Evolutionary conservation across 1,140 invertebrate genomes (phyloP), one percentile per base, ranked within the genome.

Genomic region (Listronotus bonariensis): DNA sequence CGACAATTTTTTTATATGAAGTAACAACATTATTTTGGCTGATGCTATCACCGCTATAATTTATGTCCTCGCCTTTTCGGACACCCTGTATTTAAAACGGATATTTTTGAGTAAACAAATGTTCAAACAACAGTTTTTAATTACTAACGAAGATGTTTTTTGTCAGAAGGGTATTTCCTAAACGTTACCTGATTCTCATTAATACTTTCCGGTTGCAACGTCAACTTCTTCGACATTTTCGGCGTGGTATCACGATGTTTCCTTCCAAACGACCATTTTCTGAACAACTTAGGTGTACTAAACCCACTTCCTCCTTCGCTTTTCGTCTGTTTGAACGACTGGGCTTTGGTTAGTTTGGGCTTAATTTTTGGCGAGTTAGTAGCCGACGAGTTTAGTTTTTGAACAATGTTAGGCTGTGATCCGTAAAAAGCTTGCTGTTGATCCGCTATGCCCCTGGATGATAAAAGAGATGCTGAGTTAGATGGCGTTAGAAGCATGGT

Each of bases 391-490:
- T 76, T 73, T 72, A 74, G 62, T 71, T 77, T 73, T 74, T 78
- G 74, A 68, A 72, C 71, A 70, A 78, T 72, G 69, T 78, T 77
- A 77, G 77, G 77, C 68, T 78, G 77, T 62, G 77, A 78, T 75
- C 77, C 77, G 69, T 73, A 78, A 64, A 76, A 77, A 75, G 77
- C 72, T 60, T 58, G 51, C 55, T 70, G 62, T 51, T 64, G 58
- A 38, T 65, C 64, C 59, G 67, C 66, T 60, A 68, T 67, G 63
- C 68, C 68, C 77, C 75, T 78, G 62, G 15, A 51, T 55, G 62
- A 65, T 65, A 65, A 65, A 65, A 65, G 62, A 65, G 62, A 65
- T 57, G 53, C 7, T 45, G 20, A 45, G 59, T 54, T 26, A n/a
- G 18, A 40, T 38, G 14, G 20, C 6, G 38, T 17, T 8, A 38